Base-by-base conservation (phyloP, 2,113 vertebrate species). In the Tenebrosternarchus preto region DNA sequence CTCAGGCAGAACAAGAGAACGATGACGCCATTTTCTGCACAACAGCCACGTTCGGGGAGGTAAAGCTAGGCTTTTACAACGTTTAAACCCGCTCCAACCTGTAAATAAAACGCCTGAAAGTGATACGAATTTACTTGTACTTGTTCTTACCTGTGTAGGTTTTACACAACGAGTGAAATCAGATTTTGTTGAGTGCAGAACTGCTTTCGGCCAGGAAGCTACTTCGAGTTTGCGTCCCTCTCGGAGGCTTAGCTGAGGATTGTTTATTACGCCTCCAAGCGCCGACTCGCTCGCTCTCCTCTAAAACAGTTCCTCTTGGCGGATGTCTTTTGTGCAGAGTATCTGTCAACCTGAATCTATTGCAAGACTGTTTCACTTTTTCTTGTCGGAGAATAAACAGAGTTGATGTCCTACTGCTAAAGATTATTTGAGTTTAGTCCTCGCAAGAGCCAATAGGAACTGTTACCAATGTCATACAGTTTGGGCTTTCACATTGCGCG, bases 21-120 rank as follows among this genome's bases (percentile, higher is more conserved):
- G 89, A 91, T 92, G 93, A 93, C 93, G 93, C 93, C 93, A 94
- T 94, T 94, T 94, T 93, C 92, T 93, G 91, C 89, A 76, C 90
- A 92, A 92, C 90, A 90, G 90, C 88, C 91, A 89, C 76, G 91
- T 87, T 92, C 90, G 87, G 85, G 81, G 88, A 92, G 89, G 88
- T 87, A 82, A 55, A 78, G 89, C 90, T 85, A 88, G 85, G 84
- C 88, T 88, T 80, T 82, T 69, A 80, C 76, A 57, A 12, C 43
- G 11, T 15, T 50, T 50, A 11, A 11, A 50, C 88, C 2, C 82
- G 83, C 81, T 85, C 83, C 82, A 82, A 78, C 66, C 84, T 86
- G 73, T 74, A 29, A 56, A 31, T 61, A 43, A 59, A 73, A 60
- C 80, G 29, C 27, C 20, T 9, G 0, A 9, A 17, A 8, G 43